Evolutionary conservation across 2,888 invertebrate genomes (phyloP).

Genomic region (Acheta domesticus): DNA sequence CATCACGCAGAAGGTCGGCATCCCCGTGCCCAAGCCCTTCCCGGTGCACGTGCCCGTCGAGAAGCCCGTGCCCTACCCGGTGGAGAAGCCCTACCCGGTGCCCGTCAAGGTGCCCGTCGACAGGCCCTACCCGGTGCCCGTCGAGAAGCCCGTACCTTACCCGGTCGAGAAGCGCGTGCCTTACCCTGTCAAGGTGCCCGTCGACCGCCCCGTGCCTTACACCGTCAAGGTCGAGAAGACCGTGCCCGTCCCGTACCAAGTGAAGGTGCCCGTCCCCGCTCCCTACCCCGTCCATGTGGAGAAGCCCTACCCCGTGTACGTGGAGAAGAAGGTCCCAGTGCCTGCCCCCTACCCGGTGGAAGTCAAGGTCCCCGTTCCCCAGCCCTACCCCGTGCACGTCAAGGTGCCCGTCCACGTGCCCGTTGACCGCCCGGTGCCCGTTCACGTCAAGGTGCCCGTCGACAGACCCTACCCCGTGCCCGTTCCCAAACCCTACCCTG

Average conservation of each 20-base stretch:
- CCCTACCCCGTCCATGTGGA: slow-evolving; percentile 66
- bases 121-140: slow-evolving; percentile 50
- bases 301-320: slow-evolving; percentile 52
- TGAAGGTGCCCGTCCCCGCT: slow-evolving; percentile 54
- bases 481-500: slow-evolving; percentile 47
- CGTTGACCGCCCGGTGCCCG: slow-evolving; percentile 57
- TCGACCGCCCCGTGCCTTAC: slow-evolving; percentile 70
- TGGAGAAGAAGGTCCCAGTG: slow-evolving; percentile 67
- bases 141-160: slow-evolving; percentile 67
- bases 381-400: slow-evolving; percentile 49
- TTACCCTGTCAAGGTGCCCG: slow-evolving; percentile 69
- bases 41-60: slow-evolving; percentile 70
- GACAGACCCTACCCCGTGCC: slow-evolving; percentile 76
- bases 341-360: slow-evolving; percentile 57
- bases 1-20: slow-evolving; percentile 74
- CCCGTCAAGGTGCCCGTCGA: slow-evolving; percentile 61
- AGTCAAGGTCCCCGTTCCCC: slow-evolving; percentile 52
- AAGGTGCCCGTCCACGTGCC: slow-evolving; percentile 59
- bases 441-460: slow-evolving; percentile 61
- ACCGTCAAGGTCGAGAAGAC: slow-evolving; percentile 60
- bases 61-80: slow-evolving; percentile 63
- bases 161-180: slow-evolving; percentile 71
- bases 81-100: slow-evolving; percentile 72
- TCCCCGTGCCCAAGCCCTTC: slow-evolving; percentile 66
- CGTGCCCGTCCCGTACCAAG: slow-evolving; percentile 75